A percentile compares a stretch with the other conserved stretches of the same genome.
phyloP scores from a whole-genome alignment of 2,888 invertebrate genomes.

The Drosophila melanocephala region DNA sequence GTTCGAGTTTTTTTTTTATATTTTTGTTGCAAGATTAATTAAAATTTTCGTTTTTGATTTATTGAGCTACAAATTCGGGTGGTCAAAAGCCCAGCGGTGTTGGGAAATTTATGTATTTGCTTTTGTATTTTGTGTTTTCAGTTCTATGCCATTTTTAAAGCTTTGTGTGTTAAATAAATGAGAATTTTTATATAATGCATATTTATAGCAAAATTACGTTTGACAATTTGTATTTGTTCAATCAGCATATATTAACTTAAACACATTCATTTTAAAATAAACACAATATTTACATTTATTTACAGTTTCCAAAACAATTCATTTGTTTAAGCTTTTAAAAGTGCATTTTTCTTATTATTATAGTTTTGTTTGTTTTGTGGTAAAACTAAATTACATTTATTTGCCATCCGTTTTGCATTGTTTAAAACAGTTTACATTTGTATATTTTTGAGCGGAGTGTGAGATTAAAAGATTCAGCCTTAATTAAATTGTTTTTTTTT shows the following conservation, averaged over 20 bases:
- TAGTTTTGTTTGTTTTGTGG: conserved; percentile 13
- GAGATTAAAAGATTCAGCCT: not conserved
- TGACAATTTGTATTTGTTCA: conserved; percentile 39
- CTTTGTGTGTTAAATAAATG: conserved; percentile 11
- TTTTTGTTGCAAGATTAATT: conserved; percentile 60
- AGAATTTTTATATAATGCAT: conserved; percentile 11
- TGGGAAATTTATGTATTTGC: not conserved
- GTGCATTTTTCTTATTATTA: not conserved
- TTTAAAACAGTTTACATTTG: not conserved
- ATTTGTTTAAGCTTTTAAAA: conserved; percentile 37
- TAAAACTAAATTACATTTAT: conserved; percentile 22
- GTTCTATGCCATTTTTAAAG: conserved; percentile 21
- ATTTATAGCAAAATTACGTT: conserved; percentile 6
- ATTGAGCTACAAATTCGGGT: conserved; percentile 50
- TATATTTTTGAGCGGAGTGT: not conserved
- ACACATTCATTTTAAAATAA: conserved; percentile 50
- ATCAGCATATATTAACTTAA: conserved; percentile 45
- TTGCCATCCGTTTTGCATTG: not conserved
- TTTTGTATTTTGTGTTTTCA: conserved; percentile 3
- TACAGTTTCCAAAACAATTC: conserved; percentile 20
- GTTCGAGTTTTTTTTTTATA: conserved; percentile 11
- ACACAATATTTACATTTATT: conserved; percentile 33
- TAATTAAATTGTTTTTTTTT: not conserved
- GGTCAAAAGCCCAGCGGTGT: conserved; percentile 25
- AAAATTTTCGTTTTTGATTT: conserved; percentile 65